Evolutionary conservation across 2,113 vertebrate species (phyloP), one percentile per base, ranked within the genome.

Genomic region (Mugil cephalus): DNA sequence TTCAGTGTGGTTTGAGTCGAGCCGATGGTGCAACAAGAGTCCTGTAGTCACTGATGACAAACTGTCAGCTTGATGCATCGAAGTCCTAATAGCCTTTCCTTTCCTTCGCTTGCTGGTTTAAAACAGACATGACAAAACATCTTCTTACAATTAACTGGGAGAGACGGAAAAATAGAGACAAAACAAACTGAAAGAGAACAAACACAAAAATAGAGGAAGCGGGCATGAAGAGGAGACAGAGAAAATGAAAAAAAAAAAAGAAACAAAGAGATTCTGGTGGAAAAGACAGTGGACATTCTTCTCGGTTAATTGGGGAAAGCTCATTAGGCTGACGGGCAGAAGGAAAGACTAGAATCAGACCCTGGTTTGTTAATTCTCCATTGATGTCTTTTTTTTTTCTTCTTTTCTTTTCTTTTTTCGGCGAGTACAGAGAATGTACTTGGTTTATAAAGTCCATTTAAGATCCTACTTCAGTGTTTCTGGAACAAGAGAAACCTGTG

Each of bases 241-340:
- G 46, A 35, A 12, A 66, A 21, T 14, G 50, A 48, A 21, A 50
- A 52, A 46, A 70, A 42, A 42, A 55, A 34, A 43, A 67, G 43
- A 60, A 30, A 82, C 53, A 83, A 61, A 83, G 63, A 63, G 17
- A 39, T 34, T 21, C 35, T 5, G 1, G 52, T 6, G 58, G 58
- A 55, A 30, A n/a, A 72, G 67, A 88, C 69, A 68, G 78, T 10
- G 67, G 53, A 34, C 80, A 74, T 88, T 81, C 60, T 77, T 72
- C 67, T 74, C 18, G 14, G 54, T 68, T 89, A 84, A 90, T 82
- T 87, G 85, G 24, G 24, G 73, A 82, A 55, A 70, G 59, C 88
- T 89, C 34, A 21, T 92, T 92, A 91, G 75, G 69, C 66, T 46
- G 75, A 60, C 1, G 38, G 80, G 53, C 73, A 64, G 65, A 84